phyloP scores from a whole-genome alignment of 1,140 invertebrate genomes.

The Drosophila ohnishii region DNA sequence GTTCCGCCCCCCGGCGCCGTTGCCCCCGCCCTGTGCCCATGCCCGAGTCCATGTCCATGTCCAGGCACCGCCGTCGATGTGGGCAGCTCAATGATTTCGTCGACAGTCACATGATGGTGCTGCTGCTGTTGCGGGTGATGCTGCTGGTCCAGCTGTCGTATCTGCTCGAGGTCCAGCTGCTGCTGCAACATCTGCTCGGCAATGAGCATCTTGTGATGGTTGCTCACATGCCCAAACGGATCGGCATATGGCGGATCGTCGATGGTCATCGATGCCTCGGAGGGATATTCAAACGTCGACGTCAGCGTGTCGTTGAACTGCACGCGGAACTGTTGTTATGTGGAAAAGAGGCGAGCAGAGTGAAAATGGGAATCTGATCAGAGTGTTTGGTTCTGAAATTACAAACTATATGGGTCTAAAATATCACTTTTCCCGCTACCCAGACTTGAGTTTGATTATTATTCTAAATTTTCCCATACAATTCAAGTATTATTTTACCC shows the following conservation, averaged over 20 bases:
- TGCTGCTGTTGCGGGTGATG: slow-evolving; percentile 49
- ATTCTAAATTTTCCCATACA: background rate
- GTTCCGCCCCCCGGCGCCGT: slow-evolving; percentile 60
- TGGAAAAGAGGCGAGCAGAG: slow-evolving; percentile 12
- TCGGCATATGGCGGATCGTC: slow-evolving; percentile 84
- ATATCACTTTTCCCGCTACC: background rate
- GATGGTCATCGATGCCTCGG: slow-evolving; percentile 89
- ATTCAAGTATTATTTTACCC: background rate
- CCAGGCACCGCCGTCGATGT: slow-evolving; percentile 54
- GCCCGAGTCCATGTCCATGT: slow-evolving; percentile 36
- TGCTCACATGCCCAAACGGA: slow-evolving; percentile 66
- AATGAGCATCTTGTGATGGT: slow-evolving; percentile 61
- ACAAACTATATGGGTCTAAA: background rate
- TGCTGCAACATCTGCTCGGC: slow-evolving; percentile 61
- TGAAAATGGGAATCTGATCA: slow-evolving; percentile 14
- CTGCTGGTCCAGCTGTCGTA: slow-evolving; percentile 52
- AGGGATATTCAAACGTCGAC: slow-evolving; percentile 93
- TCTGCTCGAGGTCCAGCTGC: slow-evolving; percentile 36
- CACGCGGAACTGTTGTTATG: slow-evolving; percentile 88
- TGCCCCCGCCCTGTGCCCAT: slow-evolving; percentile 23
- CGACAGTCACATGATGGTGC: slow-evolving; percentile 76
- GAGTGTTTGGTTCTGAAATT: slow-evolving; percentile 1
- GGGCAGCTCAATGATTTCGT: slow-evolving; percentile 82
- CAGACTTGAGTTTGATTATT: background rate
- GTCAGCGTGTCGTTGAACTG: slow-evolving; percentile 92